Conservation (phyloP, 35 echinoderm and acorn worm species). For the Nesometra sesokonis region DNA sequence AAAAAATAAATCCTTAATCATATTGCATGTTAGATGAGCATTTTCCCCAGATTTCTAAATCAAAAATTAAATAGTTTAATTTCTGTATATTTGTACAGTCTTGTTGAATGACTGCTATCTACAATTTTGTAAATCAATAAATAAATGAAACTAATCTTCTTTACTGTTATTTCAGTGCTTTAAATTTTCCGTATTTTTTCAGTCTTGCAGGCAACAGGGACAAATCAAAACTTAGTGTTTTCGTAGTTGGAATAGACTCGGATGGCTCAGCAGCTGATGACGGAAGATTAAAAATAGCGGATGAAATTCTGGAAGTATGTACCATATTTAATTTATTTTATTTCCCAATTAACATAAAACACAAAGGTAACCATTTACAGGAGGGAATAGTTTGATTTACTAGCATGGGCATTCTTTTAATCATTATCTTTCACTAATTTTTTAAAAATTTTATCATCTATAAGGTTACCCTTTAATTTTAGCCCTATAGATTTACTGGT, state of each 20-base stretch:
- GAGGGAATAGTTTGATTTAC: too few relatives aligned
- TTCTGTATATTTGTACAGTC: background rate
- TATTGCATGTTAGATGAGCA: too few relatives aligned
- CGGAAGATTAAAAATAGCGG: conserved; percentile 50
- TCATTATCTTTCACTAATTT: too few relatives aligned
- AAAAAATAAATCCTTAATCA: too few relatives aligned
- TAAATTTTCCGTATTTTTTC: background rate
- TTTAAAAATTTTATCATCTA: too few relatives aligned
- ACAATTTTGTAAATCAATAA: background rate
- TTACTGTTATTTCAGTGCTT: background rate
- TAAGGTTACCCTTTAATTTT: too few relatives aligned
- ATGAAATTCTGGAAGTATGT: conserved; percentile 83
- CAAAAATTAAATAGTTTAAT: too few relatives aligned
- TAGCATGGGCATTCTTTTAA: too few relatives aligned
- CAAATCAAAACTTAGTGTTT: conserved; percentile 59
- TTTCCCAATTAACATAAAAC: too few relatives aligned
- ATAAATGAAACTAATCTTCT: background rate
- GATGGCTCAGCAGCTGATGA: conserved; percentile 55
- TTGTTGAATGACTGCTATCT: background rate
- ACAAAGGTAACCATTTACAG: too few relatives aligned
- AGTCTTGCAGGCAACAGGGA: conserved; percentile 93
- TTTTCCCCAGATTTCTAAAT: too few relatives aligned
- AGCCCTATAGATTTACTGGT: too few relatives aligned
- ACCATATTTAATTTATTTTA: background rate
- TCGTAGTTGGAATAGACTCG: conserved; percentile 83